These are phyloP conservation scores for Teleogryllus occipitalis DNA, from an alignment of 1,140 invertebrate species.

Conservation along the genomic window DNA sequence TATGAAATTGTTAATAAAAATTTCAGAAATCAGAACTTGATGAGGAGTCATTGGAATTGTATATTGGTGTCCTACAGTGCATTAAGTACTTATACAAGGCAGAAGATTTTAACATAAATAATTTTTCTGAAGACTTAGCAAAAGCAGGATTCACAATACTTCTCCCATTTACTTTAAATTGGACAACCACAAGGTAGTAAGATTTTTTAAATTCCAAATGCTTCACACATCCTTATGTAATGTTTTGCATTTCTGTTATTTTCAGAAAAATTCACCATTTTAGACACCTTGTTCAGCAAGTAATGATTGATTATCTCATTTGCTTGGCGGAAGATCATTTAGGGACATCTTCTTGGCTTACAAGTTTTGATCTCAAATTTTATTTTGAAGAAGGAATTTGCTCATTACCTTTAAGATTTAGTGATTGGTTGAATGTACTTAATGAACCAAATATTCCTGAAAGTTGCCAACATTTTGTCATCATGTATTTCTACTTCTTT, in stretches of 20 bases:
- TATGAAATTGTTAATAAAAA: neutral
- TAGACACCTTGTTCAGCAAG: neutral
- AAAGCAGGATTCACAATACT: neutral
- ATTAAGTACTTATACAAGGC: neutral
- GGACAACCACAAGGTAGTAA: neutral
- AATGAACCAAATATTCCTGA: neutral
- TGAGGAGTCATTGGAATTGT: neutral
- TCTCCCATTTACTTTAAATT: neutral
- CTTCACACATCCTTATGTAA: neutral
- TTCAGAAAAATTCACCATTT: neutral
- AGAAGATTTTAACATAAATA: neutral
- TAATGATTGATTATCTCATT: neutral
- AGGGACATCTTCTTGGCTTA: neutral
- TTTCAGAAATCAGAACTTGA: neutral
- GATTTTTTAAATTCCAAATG: neutral
- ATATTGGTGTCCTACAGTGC: neutral
- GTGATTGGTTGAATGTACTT: neutral
- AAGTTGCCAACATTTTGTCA: constrained; percentile 7
- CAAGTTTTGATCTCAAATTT: neutral
- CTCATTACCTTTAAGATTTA: neutral
- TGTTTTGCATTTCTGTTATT: neutral
- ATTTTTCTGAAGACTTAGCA: neutral
- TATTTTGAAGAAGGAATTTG: neutral
- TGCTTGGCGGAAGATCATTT: neutral
- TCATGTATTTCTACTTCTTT: constrained; percentile 5